Evolutionary conservation across 2,888 invertebrate genomes (phyloP).

Genomic region (Acrobasis repandana): DNA sequence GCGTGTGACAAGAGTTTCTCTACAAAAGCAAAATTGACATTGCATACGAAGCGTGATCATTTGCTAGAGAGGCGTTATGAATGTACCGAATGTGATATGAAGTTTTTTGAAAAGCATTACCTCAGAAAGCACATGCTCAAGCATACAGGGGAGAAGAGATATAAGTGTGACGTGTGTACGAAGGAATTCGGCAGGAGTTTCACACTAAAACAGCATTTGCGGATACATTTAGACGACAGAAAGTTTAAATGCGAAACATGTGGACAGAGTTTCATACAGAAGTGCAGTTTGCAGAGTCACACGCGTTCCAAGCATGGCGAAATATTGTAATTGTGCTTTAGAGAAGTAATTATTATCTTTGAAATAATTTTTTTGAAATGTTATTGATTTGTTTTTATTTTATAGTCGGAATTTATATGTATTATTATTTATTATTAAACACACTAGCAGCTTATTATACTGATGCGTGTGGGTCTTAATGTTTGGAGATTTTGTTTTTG

Average conservation of each 20-base stretch:
- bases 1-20: conserved; percentile 55
- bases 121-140: conserved; percentile 48
- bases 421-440: no score
- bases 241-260: conserved; percentile 45
- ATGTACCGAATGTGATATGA: conserved; percentile 54
- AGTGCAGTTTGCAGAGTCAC: conserved; percentile 45
- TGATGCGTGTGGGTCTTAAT: no score
- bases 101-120: conserved; percentile 49
- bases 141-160: conserved; percentile 44
- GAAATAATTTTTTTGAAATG: no score
- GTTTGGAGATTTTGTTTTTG: no score
- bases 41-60: conserved; percentile 59
- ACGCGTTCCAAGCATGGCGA: conserved; percentile 42
- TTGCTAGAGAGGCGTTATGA: conserved; percentile 54
- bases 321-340: conserved; percentile 23
- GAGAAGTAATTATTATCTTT: no score
- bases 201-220: conserved; percentile 48
- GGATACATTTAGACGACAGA: conserved; percentile 47
- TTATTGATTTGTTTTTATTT: no score
- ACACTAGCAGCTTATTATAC: no score
- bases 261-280: conserved; percentile 44
- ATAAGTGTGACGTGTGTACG: conserved; percentile 47
- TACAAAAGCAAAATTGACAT: conserved; percentile 45
- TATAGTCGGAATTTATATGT: no score
- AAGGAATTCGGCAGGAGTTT: conserved; percentile 49